Base-by-base conservation (phyloP, 1,140 invertebrate genomes). In the Lepidurus apus region DNA sequence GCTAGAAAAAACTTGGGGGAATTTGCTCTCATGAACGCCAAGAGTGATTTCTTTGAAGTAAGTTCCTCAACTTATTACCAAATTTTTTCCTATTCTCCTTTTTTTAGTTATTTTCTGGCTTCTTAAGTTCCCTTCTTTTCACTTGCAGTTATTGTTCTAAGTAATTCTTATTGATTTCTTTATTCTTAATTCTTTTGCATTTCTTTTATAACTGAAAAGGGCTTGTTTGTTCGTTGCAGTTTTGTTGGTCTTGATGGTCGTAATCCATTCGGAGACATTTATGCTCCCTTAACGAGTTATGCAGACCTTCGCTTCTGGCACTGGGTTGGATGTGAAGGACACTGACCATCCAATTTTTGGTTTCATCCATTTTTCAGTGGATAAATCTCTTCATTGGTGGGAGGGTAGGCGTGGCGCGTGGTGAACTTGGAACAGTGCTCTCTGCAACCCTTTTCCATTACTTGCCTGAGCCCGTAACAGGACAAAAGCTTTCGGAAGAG, bases 51-150 rank as follows among this genome's bases (percentile, higher is more conserved):
- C 34, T 17, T 74, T 74, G 34, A 74, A 17, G 73, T 24, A 74
- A 24, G 24, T 13, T 17, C 73, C 73, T 10, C 34, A 24, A 24
- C 21, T 24, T 74, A 24, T 74, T 74, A 9, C 11, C 73, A n/a
- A 42, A 42, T 74, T 74, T 74, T n/a, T 17, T 74, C 42, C 42
- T 74, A 34, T 74, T 74, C 43, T 74, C 43, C 43, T 17, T 24
- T 26, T 26, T 11, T 26, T 8, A 13, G 34, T 34, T 34, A 2
- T 34, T 13, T 75, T 17, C 4, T 24, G 11, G 11, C 1, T 75
- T 75, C 3, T 75, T 8, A 34, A 13, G 42, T 17, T 24, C 42
- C 42, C 74, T 75, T 75, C 4, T 75, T 34, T 42, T 24, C n/a
- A 73, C 24, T 73, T n/a, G 3, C 65, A n/a, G 65, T n/a, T 73